Evolutionary conservation across 1,140 invertebrate species (phyloP).

Genomic region (Dendroctonus valens): DNA sequence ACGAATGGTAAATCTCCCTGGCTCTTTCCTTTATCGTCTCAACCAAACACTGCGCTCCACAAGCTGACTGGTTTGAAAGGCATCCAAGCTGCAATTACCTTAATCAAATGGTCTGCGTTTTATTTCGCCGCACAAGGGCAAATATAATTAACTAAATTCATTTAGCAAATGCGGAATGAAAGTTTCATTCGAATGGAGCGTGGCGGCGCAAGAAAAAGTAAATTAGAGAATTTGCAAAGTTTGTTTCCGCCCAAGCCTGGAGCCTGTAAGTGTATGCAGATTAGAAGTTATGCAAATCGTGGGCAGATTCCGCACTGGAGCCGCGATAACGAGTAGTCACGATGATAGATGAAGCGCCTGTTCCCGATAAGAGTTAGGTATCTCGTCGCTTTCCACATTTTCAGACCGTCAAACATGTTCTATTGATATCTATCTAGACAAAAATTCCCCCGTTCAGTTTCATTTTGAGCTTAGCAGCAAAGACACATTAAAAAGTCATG

Average conservation of each 20-base stretch:
- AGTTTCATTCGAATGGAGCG: slow-evolving; percentile 25
- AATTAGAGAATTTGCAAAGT: slow-evolving; percentile 39
- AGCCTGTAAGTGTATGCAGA: slow-evolving; percentile 41
- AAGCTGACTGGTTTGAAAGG: background rate
- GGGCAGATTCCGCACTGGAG: slow-evolving; percentile 32
- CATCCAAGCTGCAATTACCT: slow-evolving; percentile 23
- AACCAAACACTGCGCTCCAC: no score
- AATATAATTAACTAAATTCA: slow-evolving; percentile 35
- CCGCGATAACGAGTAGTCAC: slow-evolving; percentile 29
- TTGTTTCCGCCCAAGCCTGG: slow-evolving; percentile 33
- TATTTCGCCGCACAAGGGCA: slow-evolving; percentile 26
- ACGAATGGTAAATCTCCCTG: no score
- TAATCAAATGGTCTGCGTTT: slow-evolving; percentile 31
- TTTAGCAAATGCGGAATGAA: slow-evolving; percentile 32
- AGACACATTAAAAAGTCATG: no score
- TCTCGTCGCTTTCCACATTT: no score
- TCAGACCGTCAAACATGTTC: no score
- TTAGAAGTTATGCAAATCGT: slow-evolving; percentile 41
- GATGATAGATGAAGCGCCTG: no score
- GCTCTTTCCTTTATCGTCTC: no score
- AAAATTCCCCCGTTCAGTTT: no score
- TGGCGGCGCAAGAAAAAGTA: slow-evolving; percentile 33
- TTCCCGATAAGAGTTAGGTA: no score
- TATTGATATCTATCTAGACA: no score
- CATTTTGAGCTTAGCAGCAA: no score